Evolutionary conservation across 2,113 vertebrate genomes (phyloP).

Genomic region (Hyaena hyaena): DNA sequence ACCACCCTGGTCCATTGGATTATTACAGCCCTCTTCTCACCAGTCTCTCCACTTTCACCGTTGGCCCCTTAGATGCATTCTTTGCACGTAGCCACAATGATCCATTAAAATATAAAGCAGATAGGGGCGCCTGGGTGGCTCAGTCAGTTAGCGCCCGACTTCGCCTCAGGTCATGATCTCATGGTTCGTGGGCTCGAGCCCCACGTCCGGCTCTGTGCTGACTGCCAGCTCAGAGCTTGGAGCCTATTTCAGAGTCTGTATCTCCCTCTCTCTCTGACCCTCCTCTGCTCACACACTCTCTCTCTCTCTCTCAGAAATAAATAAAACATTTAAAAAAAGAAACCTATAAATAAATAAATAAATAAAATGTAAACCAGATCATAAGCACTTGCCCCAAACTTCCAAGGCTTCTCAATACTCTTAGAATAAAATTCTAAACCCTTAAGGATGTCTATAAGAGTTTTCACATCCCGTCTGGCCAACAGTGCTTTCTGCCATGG

Average conservation of each 20-base stretch:
- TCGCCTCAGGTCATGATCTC: too few species aligned
- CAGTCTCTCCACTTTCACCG: not conserved
- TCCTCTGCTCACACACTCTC: too few species aligned
- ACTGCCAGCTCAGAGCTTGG: too few species aligned
- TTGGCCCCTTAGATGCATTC: not conserved
- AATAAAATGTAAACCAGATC: not conserved
- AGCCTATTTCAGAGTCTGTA: too few species aligned
- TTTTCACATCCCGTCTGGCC: not conserved
- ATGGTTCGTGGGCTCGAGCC: too few species aligned
- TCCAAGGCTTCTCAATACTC: not conserved
- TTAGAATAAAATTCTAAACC: not conserved
- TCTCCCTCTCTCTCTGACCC: too few species aligned
- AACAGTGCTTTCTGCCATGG: not conserved
- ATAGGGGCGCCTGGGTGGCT: too few species aligned
- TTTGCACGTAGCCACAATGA: not conserved
- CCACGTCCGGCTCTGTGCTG: too few species aligned
- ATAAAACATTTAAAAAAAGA: too few species aligned
- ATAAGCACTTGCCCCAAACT: not conserved
- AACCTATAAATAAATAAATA: too few species aligned
- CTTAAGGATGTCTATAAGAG: not conserved
- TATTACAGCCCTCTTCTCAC: not conserved
- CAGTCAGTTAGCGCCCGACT: too few species aligned
- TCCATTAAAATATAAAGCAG: not conserved
- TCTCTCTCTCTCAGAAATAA: too few species aligned
- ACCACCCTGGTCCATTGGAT: not conserved